A percentile compares a stretch with the other conserved stretches of the same genome.
Conservation (phyloP, 2,888 invertebrate genomes). For the Erebia ligea region DNA sequence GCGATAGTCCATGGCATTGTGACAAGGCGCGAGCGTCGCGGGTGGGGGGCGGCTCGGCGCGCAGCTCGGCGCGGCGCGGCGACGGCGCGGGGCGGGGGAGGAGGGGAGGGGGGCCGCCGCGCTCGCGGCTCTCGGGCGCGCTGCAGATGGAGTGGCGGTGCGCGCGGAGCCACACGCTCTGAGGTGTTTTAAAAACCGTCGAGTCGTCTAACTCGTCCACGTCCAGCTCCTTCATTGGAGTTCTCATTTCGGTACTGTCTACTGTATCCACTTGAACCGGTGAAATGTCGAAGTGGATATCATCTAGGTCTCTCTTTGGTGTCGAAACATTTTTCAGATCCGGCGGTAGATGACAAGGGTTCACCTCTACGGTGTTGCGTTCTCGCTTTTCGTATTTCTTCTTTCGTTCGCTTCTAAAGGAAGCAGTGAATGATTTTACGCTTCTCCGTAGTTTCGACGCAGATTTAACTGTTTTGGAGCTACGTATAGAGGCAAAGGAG, state of each 20-base stretch:
- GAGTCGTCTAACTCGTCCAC: slow-evolving; percentile 74
- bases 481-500: slow-evolving; percentile 73
- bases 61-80: slow-evolving; percentile 57
- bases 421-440: slow-evolving; percentile 80
- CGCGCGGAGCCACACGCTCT: slow-evolving; percentile 65
- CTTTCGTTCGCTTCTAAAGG: slow-evolving; percentile 78
- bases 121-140: slow-evolving; percentile 48
- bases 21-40: slow-evolving; percentile 77
- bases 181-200: slow-evolving; percentile 72
- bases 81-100: slow-evolving; percentile 68
- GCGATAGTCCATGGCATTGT: slow-evolving; percentile 82
- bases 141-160: slow-evolving; percentile 72
- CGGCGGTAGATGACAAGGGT: slow-evolving; percentile 63
- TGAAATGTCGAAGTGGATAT: slow-evolving; percentile 72
- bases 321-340: slow-evolving; percentile 68
- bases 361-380: slow-evolving; percentile 72
- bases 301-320: slow-evolving; percentile 65
- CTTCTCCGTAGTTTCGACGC: slow-evolving; percentile 76
- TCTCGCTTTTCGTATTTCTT: slow-evolving; percentile 79
- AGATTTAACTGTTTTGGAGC: slow-evolving; percentile 75
- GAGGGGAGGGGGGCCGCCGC: slow-evolving; percentile 65
- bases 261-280: slow-evolving; percentile 78
- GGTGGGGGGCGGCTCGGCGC: slow-evolving; percentile 66
- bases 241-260: slow-evolving; percentile 66
- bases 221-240: slow-evolving; percentile 54